phyloP scores from a whole-genome alignment of 1,140 invertebrate species.

The Drosophila novamexicana region DNA sequence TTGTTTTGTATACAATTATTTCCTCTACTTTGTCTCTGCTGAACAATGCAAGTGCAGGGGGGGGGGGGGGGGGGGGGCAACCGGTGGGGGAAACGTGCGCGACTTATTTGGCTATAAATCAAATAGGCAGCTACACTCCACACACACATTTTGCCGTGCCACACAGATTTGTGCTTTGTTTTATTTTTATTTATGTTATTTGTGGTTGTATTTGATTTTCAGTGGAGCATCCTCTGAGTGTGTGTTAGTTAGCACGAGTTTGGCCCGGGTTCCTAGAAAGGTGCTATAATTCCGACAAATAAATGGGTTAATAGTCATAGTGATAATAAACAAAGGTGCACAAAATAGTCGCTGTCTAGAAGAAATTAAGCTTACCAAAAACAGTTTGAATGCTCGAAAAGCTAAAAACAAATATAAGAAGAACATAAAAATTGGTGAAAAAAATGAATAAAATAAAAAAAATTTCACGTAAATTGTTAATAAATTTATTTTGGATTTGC shows the following conservation, averaged over 20 bases:
- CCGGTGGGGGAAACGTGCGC: constrained; percentile 54
- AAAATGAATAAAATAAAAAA: no score
- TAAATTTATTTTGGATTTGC: no score
- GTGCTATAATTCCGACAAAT: not conserved
- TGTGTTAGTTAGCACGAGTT: constrained; percentile 1
- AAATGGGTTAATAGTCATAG: not conserved
- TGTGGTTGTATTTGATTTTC: constrained; percentile 27
- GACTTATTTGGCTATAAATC: constrained; percentile 75
- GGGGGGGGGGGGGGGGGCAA: not conserved
- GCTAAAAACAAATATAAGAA: not conserved
- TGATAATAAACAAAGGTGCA: not conserved
- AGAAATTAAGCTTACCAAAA: no score
- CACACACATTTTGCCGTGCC: not conserved
- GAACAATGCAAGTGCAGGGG: constrained; percentile 33
- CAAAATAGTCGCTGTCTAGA: no score
- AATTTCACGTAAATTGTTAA: no score
- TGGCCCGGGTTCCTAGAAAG: not conserved
- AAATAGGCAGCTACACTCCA: constrained; percentile 51
- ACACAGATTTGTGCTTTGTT: constrained; percentile 40
- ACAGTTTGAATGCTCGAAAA: no score
- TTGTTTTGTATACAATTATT: not conserved
- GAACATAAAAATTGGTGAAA: no score
- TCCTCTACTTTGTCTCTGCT: constrained; percentile 67
- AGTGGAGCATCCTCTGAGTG: constrained; percentile 4
- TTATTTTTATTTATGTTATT: constrained; percentile 37